Conservation (phyloP, 2,888 invertebrate genomes). For the Hartigia nigra region DNA sequence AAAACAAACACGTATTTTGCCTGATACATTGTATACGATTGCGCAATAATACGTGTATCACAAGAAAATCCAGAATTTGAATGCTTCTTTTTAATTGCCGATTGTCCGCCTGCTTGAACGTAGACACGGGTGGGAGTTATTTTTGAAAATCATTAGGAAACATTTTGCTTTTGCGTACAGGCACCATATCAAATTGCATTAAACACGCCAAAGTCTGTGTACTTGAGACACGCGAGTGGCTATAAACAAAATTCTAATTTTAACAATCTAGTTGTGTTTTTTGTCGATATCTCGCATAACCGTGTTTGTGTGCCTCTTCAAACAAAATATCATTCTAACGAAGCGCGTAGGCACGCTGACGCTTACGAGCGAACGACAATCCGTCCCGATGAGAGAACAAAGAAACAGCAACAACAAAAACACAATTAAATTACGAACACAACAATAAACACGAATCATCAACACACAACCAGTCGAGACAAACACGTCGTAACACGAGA, state of each 20-base stretch:
- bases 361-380: not conserved
- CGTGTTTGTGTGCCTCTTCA: not conserved
- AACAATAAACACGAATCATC: not conserved
- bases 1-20: not conserved
- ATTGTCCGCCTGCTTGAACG: too few species aligned
- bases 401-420: not conserved
- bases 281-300: not conserved
- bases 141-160: not conserved
- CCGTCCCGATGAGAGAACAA: not conserved
- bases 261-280: not conserved
- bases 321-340: not conserved
- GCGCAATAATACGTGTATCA: conserved; percentile 6
- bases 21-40: too few species aligned
- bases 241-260: not conserved
- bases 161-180: not conserved
- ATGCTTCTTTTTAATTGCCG: conserved; percentile 5
- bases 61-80: conserved; percentile 21
- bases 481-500: not conserved
- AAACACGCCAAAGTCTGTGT: not conserved
- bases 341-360: not conserved
- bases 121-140: too few species aligned
- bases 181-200: not conserved
- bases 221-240: not conserved
- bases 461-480: not conserved
- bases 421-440: not conserved